Evolutionary conservation across 1,140 invertebrate genomes (phyloP).

Genomic region (Caenorhabditis remanei): DNA sequence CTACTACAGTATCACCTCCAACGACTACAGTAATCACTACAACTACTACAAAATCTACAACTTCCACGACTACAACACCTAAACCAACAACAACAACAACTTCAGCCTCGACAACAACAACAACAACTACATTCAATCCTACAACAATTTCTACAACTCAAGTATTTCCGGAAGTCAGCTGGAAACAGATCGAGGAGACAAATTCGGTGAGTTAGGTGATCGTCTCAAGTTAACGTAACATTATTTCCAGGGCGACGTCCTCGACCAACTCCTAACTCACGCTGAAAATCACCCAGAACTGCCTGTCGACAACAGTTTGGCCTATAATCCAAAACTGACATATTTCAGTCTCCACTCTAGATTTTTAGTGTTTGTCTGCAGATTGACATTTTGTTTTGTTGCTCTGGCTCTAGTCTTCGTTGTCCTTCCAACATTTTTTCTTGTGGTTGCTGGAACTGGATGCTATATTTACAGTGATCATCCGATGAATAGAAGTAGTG

Average conservation of each 20-base stretch:
- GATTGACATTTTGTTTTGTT: constrained; percentile 8
- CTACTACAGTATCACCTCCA: neutral
- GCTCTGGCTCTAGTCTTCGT: neutral
- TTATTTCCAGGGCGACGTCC: neutral
- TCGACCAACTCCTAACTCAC: constrained; percentile 8
- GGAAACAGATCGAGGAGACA: neutral
- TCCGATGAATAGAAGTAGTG: constrained; percentile 39
- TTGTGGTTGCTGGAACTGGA: constrained; percentile 26
- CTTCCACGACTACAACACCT: neutral
- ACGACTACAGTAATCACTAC: neutral
- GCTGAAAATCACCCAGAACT: neutral
- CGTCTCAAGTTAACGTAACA: too few relatives aligned
- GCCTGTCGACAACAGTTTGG: neutral
- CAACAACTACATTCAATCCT: neutral
- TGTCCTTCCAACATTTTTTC: constrained; percentile 13
- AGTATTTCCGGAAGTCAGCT: neutral
- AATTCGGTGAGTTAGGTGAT: neutral
- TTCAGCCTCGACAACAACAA: neutral
- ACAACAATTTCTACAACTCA: neutral
- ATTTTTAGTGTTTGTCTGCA: constrained; percentile 15
- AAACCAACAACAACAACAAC: neutral
- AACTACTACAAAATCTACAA: neutral
- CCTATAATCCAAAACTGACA: neutral
- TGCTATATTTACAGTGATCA: constrained; percentile 50
- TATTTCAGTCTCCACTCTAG: constrained; percentile 16